Conservation (phyloP, 1,140 invertebrate genomes). For the Scaptomyza montana region DNA sequence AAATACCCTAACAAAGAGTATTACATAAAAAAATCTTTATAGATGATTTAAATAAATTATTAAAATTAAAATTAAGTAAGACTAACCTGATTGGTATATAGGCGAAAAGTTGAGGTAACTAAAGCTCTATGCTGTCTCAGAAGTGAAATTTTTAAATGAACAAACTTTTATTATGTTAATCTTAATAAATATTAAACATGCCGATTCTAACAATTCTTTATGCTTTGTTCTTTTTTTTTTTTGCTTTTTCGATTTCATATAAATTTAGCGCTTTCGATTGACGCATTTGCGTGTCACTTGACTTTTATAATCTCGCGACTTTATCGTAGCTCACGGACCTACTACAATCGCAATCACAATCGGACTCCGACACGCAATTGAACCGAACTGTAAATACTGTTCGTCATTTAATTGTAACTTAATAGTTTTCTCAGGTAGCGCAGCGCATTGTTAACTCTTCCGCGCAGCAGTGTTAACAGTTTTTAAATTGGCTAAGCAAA, state of each 20-base stretch:
- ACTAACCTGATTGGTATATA: no score
- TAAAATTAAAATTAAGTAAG: no score
- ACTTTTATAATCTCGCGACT: constrained; percentile 80
- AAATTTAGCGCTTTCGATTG: constrained; percentile 57
- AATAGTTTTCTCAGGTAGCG: constrained; percentile 74
- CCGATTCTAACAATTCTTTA: not conserved
- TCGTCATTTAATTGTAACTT: constrained; percentile 64
- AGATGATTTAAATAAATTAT: not conserved
- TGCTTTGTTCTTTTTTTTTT: constrained; percentile 29
- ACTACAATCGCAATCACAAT: constrained; percentile 61
- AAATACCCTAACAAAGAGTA: constrained; percentile 23
- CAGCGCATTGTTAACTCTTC: constrained; percentile 31
- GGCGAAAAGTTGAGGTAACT: no score
- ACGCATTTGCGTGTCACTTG: constrained; percentile 78
- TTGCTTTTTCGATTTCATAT: no score
- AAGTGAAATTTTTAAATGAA: no score
- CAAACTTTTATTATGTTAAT: not conserved
- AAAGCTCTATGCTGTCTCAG: no score
- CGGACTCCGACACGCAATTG: constrained; percentile 37
- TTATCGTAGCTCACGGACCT: constrained; percentile 68
- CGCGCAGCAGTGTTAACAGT: constrained; percentile 13
- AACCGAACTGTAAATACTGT: constrained; percentile 3
- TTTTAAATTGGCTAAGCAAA: constrained; percentile 20
- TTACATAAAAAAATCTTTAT: not conserved
- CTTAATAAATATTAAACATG: not conserved